Conservation (phyloP, 2,113 vertebrate genomes). For the Corvus hawaiiensis region DNA sequence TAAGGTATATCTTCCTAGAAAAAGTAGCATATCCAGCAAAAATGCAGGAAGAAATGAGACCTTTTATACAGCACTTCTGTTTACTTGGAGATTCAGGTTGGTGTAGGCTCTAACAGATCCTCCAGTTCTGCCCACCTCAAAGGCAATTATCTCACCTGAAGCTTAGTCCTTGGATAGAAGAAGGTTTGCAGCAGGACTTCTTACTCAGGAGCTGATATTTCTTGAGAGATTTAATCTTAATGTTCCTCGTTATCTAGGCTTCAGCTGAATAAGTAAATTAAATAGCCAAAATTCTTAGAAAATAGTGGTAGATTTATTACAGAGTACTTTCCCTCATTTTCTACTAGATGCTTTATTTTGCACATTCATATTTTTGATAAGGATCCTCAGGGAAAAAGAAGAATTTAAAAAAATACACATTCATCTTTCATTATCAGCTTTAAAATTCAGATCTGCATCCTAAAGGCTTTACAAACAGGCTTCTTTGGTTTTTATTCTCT, state of each 20-base stretch:
- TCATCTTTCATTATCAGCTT: not conserved
- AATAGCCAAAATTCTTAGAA: not conserved
- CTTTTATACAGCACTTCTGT: not conserved
- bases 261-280: not conserved
- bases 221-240: not conserved
- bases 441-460: not conserved
- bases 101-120: not conserved
- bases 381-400: not conserved
- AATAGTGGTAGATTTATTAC: not conserved
- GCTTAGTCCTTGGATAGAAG: not conserved
- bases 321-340: not conserved
- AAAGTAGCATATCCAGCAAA: not conserved
- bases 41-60: not conserved
- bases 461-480: not conserved
- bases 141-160: not conserved
- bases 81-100: not conserved
- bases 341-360: not conserved
- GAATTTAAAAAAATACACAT: not conserved
- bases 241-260: not conserved
- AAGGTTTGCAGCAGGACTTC: not conserved
- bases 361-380: not conserved
- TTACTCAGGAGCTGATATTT: not conserved
- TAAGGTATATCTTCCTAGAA: not conserved
- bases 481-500: slow-evolving; percentile 9
- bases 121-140: not conserved